Percentiles rank a stretch among this genome's conserved stretches.
phyloP scores from a whole-genome alignment of 2,113 vertebrate genomes.

The Falcunculus frontatus region DNA sequence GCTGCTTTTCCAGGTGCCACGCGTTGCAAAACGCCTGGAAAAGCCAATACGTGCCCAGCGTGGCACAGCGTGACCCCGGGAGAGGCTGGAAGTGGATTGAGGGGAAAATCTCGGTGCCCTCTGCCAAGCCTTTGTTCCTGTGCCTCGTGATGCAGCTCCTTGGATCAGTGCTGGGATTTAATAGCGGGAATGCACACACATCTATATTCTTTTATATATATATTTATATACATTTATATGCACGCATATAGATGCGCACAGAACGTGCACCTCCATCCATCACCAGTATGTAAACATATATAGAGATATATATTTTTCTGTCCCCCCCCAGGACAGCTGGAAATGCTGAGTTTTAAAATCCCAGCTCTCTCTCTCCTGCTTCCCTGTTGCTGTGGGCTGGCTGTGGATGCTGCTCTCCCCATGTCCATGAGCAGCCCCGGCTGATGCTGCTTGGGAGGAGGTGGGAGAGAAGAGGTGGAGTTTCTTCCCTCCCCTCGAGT shows the following conservation, averaged over 20 bases:
- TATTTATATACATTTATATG: not conserved
- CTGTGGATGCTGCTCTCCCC: not conserved
- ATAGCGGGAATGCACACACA: no score
- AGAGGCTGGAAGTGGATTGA: not conserved
- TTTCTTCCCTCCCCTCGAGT: slow-evolving; percentile 53
- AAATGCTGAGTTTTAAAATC: not conserved
- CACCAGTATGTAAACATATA: accelerated
- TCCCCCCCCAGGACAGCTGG: not conserved
- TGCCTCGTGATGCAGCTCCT: not conserved
- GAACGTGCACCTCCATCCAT: accelerated
- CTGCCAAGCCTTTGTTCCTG: not conserved
- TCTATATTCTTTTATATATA: not conserved
- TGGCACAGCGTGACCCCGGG: not conserved
- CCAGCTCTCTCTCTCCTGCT: not conserved
- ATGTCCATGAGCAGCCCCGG: slow-evolving; percentile 20
- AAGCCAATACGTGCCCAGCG: accelerated
- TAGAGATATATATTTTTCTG: accelerated
- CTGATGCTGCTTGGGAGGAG: slow-evolving; percentile 55
- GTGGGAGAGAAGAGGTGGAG: slow-evolving; percentile 71
- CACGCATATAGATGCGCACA: accelerated
- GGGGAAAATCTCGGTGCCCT: not conserved
- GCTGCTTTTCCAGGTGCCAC: not conserved
- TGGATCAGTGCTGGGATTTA: not conserved
- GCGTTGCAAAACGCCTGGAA: not conserved
- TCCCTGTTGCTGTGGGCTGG: not conserved